phyloP scores from a whole-genome alignment of 2,113 vertebrate species.

The Crotophaga sulcirostris region DNA sequence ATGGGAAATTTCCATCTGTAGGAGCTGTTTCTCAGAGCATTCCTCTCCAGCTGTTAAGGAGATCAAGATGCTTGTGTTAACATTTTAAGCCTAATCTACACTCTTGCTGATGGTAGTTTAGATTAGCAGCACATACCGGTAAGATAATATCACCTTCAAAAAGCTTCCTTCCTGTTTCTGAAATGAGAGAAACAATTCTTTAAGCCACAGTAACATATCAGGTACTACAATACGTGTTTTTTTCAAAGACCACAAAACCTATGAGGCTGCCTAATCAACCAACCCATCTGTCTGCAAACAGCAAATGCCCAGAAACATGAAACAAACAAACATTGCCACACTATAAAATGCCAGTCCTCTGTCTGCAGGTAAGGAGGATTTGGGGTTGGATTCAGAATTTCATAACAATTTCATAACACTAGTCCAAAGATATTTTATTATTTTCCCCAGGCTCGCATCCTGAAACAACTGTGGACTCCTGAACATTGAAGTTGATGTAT shows the following conservation, averaged over 20 bases:
- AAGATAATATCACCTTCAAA: slow-evolving; percentile 81
- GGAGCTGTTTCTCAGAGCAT: slow-evolving; percentile 70
- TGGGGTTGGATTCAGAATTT: background rate
- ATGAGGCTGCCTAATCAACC: background rate
- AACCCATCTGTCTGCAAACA: background rate
- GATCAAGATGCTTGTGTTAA: background rate
- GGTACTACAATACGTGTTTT: background rate
- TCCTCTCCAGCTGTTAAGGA: slow-evolving; percentile 69
- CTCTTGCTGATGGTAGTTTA: background rate
- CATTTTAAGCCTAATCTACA: background rate
- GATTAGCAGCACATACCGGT: slow-evolving; percentile 8
- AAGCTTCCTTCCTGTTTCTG: slow-evolving; percentile 74
- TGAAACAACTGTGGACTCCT: background rate
- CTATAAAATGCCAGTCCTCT: background rate
- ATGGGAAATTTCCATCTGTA: slow-evolving; percentile 82
- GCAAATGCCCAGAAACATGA: background rate
- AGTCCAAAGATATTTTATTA: background rate
- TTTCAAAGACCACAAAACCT: background rate
- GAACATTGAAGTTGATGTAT: background rate
- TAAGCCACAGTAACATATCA: background rate
- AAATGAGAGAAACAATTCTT: background rate
- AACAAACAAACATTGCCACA: background rate
- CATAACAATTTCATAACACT: background rate
- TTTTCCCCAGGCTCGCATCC: background rate
- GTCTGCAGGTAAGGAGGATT: background rate